Percentiles rank a stretch among this genome's conserved stretches.
Evolutionary conservation across 1,140 invertebrate species (phyloP).

Genomic region (Caenorhabditis tropicalis): DNA sequence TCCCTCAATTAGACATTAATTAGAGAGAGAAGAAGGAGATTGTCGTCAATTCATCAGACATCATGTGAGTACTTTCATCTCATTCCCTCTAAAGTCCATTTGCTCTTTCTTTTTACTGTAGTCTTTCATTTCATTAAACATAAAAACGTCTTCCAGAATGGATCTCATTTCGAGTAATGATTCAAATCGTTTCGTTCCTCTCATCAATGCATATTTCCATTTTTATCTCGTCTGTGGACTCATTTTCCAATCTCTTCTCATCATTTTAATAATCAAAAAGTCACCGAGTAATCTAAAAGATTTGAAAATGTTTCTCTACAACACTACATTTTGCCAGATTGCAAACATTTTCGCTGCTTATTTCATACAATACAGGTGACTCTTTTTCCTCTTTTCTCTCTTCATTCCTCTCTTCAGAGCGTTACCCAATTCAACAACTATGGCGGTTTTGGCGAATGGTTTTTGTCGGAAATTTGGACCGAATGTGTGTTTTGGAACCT

Average conservation of each 20-base stretch:
- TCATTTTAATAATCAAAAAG: neutral
- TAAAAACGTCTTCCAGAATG: neutral
- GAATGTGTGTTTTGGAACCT: neutral
- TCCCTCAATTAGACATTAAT: neutral
- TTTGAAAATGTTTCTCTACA: conserved; percentile 19
- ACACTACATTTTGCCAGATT: neutral
- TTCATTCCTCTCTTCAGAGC: neutral
- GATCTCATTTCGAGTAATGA: neutral
- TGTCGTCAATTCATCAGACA: too few relatives aligned
- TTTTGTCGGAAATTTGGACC: conserved; percentile 15
- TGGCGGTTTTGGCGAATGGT: conserved; percentile 8
- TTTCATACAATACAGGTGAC: conserved; percentile 8
- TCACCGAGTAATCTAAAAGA: neutral
- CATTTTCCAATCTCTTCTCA: neutral
- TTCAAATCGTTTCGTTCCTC: neutral
- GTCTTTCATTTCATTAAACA: neutral
- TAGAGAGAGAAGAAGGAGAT: too few relatives aligned
- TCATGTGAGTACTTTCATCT: too few relatives aligned
- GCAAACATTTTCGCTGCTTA: conserved; percentile 8
- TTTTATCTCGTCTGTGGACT: neutral
- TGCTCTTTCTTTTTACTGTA: neutral
- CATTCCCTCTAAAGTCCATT: too few relatives aligned
- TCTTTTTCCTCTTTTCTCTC: too few relatives aligned
- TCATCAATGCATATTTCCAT: neutral
- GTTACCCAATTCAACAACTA: conserved; percentile 23